Percentiles rank a stretch among this genome's conserved stretches.
Evolutionary conservation across 2,797 vertebrate genomes (phyloP).

Genomic region (Sebastes reedi): DNA sequence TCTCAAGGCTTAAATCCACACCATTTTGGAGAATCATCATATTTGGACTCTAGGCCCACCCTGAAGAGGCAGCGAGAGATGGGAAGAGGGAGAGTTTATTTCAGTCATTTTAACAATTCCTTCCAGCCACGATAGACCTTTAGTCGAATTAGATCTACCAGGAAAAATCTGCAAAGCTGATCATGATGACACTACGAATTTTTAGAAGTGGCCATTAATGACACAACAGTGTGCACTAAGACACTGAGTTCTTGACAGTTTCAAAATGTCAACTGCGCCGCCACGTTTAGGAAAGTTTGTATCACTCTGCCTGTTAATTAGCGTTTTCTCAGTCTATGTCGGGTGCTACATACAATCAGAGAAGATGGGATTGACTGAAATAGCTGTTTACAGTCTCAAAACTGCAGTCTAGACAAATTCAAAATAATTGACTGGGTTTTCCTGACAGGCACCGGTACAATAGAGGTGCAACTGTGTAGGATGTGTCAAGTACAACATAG

Average conservation of each 20-base stretch:
- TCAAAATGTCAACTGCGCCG: slow-evolving; percentile 17
- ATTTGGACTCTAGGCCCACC: neutral
- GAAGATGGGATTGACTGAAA: neutral
- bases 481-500: neutral
- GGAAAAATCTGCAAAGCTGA: slow-evolving; percentile 1
- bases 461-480: neutral
- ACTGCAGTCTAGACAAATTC: slow-evolving; percentile 13
- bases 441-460: neutral
- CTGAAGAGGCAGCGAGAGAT: neutral
- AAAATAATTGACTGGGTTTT: slow-evolving; percentile 23
- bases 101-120: slow-evolving; percentile 6
- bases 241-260: neutral
- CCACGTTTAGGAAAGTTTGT: slow-evolving; percentile 4
- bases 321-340: slow-evolving; percentile 6
- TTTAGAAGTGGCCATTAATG: slow-evolving; percentile 12
- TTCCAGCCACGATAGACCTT: neutral
- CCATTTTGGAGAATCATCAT: slow-evolving; percentile 16
- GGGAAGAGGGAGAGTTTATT: neutral
- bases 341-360: neutral
- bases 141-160: neutral
- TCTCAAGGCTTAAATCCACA: slow-evolving; percentile 29
- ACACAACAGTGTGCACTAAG: neutral
- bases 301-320: slow-evolving; percentile 11
- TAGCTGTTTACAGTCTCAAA: slow-evolving; percentile 7
- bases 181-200: neutral